A percentile compares a stretch with the other conserved stretches of the same genome.
phyloP scores from a whole-genome alignment of 2,797 vertebrate species.

The Acanthurus lineatus region DNA sequence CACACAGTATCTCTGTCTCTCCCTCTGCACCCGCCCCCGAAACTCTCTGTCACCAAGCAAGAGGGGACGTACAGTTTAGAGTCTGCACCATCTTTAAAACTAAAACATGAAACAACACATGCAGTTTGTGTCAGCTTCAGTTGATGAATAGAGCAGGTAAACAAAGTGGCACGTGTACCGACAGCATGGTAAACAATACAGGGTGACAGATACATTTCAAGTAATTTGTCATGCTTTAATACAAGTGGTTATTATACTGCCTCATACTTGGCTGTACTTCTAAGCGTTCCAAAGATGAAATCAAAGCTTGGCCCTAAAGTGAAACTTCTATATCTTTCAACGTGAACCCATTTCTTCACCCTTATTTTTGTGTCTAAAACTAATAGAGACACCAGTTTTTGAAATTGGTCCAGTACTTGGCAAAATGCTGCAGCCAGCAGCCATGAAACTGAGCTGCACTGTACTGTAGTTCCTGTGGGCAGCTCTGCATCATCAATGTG shows the following conservation, averaged over 20 bases:
- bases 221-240: not conserved
- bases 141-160: not conserved
- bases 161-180: constrained; percentile 19
- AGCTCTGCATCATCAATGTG: too few relatives aligned
- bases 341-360: too few relatives aligned
- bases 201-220: not conserved
- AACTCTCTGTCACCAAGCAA: not conserved
- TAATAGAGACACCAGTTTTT: too few relatives aligned
- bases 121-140: not conserved
- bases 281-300: not conserved
- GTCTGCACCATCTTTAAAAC: not conserved
- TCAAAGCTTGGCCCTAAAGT: not conserved
- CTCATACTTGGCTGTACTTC: not conserved
- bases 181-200: not conserved
- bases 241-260: not conserved
- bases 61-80: not conserved
- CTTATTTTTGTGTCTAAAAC: too few relatives aligned
- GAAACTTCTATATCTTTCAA: too few relatives aligned
- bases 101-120: not conserved
- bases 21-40: not conserved
- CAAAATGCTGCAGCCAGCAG: too few relatives aligned
- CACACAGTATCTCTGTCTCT: not conserved
- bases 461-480: too few relatives aligned
- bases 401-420: too few relatives aligned
- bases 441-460: too few relatives aligned